phyloP scores from a whole-genome alignment of 2,113 vertebrate genomes.

The Callipepla californica region DNA sequence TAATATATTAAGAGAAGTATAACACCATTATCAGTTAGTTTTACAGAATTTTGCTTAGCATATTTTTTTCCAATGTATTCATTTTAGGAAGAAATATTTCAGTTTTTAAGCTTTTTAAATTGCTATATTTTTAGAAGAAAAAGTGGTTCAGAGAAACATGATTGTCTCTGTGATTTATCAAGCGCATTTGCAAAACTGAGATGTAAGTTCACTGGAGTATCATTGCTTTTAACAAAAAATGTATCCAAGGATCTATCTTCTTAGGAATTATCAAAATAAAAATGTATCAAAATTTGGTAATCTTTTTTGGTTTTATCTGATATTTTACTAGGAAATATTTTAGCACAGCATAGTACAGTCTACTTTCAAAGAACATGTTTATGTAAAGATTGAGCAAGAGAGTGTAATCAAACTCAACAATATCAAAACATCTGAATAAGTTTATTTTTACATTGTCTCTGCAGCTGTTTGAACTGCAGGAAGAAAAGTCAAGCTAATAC shows the following conservation, averaged over 20 bases:
- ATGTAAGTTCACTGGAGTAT: background rate
- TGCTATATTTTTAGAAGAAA: background rate
- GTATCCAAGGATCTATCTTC: background rate
- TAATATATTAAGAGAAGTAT: background rate
- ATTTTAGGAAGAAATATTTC: background rate
- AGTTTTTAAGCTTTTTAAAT: background rate
- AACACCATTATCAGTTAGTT: background rate
- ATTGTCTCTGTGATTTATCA: background rate
- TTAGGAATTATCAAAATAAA: background rate
- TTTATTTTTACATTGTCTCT: background rate
- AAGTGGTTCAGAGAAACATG: background rate
- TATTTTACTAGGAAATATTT: background rate
- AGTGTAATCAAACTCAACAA: background rate
- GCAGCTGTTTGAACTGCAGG: background rate
- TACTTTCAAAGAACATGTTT: background rate
- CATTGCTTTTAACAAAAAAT: background rate
- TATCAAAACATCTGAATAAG: background rate
- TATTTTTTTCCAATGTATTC: background rate
- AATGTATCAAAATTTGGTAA: background rate
- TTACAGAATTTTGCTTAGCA: background rate
- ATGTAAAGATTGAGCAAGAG: background rate
- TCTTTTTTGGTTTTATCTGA: background rate
- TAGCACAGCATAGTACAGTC: background rate
- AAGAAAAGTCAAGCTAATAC: background rate
- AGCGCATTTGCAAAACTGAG: background rate